These are phyloP conservation scores for Alligator sinensis DNA, from an alignment of 2,113 vertebrate species.

Conservation along the genomic window DNA sequence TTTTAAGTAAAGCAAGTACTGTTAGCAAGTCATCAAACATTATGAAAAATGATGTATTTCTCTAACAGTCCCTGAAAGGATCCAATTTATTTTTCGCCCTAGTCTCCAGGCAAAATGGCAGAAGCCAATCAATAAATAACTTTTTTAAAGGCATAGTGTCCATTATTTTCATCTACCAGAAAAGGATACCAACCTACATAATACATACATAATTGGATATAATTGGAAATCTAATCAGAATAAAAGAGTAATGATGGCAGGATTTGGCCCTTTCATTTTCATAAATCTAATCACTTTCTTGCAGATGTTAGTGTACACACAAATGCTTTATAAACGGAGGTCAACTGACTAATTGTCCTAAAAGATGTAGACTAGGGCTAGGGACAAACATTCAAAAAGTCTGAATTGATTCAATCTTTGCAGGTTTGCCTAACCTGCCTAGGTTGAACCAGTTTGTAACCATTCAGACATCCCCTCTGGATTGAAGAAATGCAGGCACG, in stretches of 20 bases:
- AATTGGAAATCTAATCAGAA: conserved; percentile 51
- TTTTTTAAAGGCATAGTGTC: neutral
- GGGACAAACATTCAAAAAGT: too few relatives aligned
- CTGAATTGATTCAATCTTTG: too few relatives aligned
- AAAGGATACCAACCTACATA: conserved; percentile 12
- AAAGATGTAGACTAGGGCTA: neutral
- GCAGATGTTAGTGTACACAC: neutral
- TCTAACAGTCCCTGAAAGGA: conserved; percentile 52
- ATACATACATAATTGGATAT: conserved; percentile 27
- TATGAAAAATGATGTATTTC: conserved; percentile 62
- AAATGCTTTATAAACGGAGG: neutral
- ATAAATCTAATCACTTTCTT: conserved; percentile 66
- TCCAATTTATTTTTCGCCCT: conserved; percentile 50
- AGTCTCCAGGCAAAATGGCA: conserved; percentile 44
- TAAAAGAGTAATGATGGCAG: conserved; percentile 44
- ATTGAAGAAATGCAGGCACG: too few relatives aligned
- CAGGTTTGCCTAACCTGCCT: too few relatives aligned
- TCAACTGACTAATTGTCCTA: neutral
- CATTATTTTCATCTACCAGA: conserved; percentile 1
- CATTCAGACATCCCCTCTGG: too few relatives aligned
- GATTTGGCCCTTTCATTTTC: conserved; percentile 53
- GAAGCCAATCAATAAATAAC: conserved; percentile 38
- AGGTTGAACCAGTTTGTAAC: too few relatives aligned
- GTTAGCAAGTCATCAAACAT: conserved; percentile 67
- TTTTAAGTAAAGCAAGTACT: conserved; percentile 66